Conservation (phyloP, 1,140 invertebrate genomes). For the Drosophila arawakana region DNA sequence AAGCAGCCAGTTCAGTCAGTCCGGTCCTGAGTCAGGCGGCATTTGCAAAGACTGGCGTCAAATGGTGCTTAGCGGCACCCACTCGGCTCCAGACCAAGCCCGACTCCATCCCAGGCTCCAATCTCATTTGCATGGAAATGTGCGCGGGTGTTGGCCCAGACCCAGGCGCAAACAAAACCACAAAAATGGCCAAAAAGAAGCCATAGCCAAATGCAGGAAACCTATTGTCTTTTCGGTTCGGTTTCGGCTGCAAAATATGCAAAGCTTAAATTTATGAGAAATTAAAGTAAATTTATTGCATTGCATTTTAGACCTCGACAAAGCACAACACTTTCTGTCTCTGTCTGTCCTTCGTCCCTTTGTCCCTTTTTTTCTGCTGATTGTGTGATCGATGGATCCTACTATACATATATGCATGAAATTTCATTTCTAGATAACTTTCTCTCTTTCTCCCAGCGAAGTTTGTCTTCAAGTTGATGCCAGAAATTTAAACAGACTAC, state of each 20-base stretch:
- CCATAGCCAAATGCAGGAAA: slow-evolving; percentile 43
- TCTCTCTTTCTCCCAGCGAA: slow-evolving; percentile 54
- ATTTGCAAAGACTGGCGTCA: slow-evolving; percentile 64
- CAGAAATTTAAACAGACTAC: background rate
- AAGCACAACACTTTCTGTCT: slow-evolving; percentile 60
- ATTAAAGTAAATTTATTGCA: slow-evolving; percentile 82
- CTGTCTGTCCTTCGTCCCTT: slow-evolving; percentile 52
- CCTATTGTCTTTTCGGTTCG: slow-evolving; percentile 75
- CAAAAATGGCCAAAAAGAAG: no score
- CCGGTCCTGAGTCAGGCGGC: slow-evolving; percentile 26
- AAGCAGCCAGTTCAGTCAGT: slow-evolving; percentile 1
- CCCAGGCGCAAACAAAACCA: slow-evolving; percentile 16
- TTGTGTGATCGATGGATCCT: slow-evolving; percentile 73
- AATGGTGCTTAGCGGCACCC: slow-evolving; percentile 80
- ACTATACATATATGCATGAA: slow-evolving; percentile 38
- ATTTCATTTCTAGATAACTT: slow-evolving; percentile 61
- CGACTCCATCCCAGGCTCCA: slow-evolving; percentile 39
- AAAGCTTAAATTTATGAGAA: slow-evolving; percentile 81
- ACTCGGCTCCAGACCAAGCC: slow-evolving; percentile 46
- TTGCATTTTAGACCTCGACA: slow-evolving; percentile 59
- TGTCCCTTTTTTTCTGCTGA: slow-evolving; percentile 62
- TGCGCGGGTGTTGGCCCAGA: slow-evolving; percentile 79
- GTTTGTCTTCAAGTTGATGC: background rate
- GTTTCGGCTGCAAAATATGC: slow-evolving; percentile 69
- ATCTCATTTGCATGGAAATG: slow-evolving; percentile 80